Evolutionary conservation across 2,888 invertebrate species (phyloP).

Genomic region (Phyllotreta striolata): DNA sequence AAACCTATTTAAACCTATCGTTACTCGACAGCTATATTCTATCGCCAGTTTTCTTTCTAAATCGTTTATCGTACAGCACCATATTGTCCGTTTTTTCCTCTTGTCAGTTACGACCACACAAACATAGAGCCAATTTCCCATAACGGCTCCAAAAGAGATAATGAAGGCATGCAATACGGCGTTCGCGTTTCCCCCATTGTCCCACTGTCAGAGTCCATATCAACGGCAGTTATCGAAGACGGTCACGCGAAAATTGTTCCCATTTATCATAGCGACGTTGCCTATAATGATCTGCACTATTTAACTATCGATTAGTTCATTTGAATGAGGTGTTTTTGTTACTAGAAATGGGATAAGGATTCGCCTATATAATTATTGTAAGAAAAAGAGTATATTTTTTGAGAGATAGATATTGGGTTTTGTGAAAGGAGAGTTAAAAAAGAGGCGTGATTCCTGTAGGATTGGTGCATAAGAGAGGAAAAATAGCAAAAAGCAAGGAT

Average conservation of each 20-base stretch:
- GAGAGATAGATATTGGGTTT: too few species aligned
- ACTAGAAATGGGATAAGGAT: neutral
- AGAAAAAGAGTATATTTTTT: too few species aligned
- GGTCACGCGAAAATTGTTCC: slow-evolving; percentile 25
- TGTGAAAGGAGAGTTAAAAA: neutral
- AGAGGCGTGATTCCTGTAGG: too few species aligned
- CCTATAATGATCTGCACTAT: neutral
- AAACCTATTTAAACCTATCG: too few species aligned
- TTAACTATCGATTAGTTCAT: too few species aligned
- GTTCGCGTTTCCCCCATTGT: slow-evolving; percentile 7
- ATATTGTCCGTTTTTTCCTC: neutral
- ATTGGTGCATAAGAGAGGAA: too few species aligned
- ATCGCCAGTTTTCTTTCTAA: neutral
- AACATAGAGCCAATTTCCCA: slow-evolving; percentile 18
- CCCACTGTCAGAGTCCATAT: slow-evolving; percentile 18
- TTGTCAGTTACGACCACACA: slow-evolving; percentile 10
- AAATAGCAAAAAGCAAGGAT: neutral
- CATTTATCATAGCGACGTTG: slow-evolving; percentile 8
- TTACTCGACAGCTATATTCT: too few species aligned
- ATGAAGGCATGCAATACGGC: slow-evolving; percentile 15
- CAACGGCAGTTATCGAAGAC: slow-evolving; percentile 30
- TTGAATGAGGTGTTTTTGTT: too few species aligned
- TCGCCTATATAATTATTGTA: too few species aligned
- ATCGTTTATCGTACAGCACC: slow-evolving; percentile 12
- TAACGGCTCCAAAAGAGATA: slow-evolving; percentile 4